Evolutionary conservation across 2,113 vertebrate species (phyloP).

Genomic region (Paracanthobrama guichenoti): DNA sequence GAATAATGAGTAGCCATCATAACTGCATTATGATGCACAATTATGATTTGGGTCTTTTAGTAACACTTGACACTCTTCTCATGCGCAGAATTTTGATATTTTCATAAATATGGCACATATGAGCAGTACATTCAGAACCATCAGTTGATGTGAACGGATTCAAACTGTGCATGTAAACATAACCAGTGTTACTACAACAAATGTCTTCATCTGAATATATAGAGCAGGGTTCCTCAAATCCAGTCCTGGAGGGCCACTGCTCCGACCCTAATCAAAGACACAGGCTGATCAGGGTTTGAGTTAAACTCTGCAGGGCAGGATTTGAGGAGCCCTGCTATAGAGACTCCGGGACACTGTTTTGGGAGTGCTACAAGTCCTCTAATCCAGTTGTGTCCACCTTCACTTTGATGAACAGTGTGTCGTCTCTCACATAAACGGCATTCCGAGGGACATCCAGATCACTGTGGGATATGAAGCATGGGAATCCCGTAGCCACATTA

Average conservation of each 20-base stretch:
- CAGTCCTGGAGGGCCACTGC: too few relatives aligned
- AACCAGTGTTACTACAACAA: constrained; percentile 8
- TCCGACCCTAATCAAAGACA: too few relatives aligned
- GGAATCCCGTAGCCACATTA: constrained; percentile 84
- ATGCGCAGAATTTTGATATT: background rate
- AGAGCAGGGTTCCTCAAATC: background rate
- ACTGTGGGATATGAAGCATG: constrained; percentile 78
- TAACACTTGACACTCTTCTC: background rate
- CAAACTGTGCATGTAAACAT: constrained; percentile 13
- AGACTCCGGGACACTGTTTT: background rate
- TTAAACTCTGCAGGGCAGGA: too few relatives aligned
- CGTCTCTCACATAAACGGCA: constrained; percentile 79
- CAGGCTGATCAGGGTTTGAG: too few relatives aligned
- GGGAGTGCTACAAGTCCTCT: constrained; percentile 76
- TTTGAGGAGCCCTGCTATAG: too few relatives aligned
- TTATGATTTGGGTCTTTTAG: background rate
- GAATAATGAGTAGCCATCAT: background rate
- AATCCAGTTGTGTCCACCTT: constrained; percentile 83
- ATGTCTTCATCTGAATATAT: background rate
- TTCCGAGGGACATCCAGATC: constrained; percentile 77
- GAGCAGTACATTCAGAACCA: background rate
- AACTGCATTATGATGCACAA: background rate
- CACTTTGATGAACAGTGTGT: constrained; percentile 86
- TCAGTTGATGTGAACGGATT: background rate
- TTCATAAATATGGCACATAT: constrained; percentile 7